These are phyloP conservation scores for Priocnemis perturbator DNA, from an alignment of 2,888 invertebrate species.

Conservation along the genomic window DNA sequence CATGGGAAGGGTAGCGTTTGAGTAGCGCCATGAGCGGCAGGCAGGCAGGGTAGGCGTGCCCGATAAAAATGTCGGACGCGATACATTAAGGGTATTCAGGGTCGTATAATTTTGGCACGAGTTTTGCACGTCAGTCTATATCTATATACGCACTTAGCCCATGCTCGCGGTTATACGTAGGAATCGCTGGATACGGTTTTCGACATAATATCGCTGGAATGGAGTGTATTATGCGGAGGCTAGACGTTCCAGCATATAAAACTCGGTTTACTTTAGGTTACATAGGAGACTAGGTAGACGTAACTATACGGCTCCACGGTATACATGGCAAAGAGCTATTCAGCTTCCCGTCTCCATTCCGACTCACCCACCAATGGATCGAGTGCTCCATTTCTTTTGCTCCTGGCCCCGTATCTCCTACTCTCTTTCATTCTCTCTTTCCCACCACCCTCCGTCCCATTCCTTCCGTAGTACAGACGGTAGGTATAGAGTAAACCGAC, in stretches of 20 bases:
- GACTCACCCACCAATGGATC: constrained; percentile 43
- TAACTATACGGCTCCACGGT: constrained; percentile 30
- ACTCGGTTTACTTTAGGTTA: constrained; percentile 69
- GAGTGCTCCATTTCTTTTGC: constrained; percentile 36
- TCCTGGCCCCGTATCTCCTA: neutral
- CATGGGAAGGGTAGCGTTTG: too few relatives aligned
- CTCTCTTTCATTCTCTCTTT: constrained; percentile 15
- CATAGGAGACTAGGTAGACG: constrained; percentile 49
- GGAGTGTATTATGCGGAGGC: constrained; percentile 62
- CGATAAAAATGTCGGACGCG: constrained; percentile 60
- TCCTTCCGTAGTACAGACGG: neutral
- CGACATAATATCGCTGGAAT: constrained; percentile 43
- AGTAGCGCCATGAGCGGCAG: too few relatives aligned
- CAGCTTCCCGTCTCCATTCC: constrained; percentile 54
- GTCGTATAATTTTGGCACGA: constrained; percentile 71
- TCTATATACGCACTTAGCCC: constrained; percentile 30
- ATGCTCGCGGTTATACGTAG: constrained; percentile 22
- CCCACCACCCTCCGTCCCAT: constrained; percentile 5
- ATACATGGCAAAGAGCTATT: constrained; percentile 46
- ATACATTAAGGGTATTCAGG: constrained; percentile 60
- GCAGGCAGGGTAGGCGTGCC: constrained; percentile 40
- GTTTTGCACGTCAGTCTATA: constrained; percentile 59
- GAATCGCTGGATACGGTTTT: constrained; percentile 56
- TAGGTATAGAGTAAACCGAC: constrained; percentile 18
- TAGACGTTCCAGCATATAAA: constrained; percentile 65